phyloP scores from a whole-genome alignment of 2,113 vertebrate species.

The Meriones unguiculatus region DNA sequence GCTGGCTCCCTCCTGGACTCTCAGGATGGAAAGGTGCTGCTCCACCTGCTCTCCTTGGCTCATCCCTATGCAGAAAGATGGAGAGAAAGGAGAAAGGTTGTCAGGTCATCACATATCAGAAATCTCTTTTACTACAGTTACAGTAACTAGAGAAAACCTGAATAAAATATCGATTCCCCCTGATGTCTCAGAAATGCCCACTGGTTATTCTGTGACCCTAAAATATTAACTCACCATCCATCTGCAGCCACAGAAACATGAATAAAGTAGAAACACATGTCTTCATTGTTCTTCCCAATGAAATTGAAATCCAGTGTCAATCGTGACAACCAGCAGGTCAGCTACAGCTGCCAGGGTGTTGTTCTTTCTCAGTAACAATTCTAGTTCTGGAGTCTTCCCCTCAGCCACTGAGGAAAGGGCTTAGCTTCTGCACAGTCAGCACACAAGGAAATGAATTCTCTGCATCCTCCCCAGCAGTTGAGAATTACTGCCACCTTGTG shows the following conservation, averaged over 20 bases:
- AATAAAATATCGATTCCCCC: background rate
- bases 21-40: background rate
- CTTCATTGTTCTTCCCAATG: slow-evolving; percentile 3
- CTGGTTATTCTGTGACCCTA: background rate
- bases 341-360: too few relatives aligned
- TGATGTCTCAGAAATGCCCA: background rate
- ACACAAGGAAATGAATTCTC: too few relatives aligned
- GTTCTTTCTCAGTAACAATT: too few relatives aligned
- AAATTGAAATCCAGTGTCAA: background rate
- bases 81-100: background rate
- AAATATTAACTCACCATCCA: slow-evolving; percentile 57
- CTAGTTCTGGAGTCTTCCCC: too few relatives aligned
- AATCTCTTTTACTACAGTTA: background rate
- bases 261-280: background rate
- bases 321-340: too few relatives aligned
- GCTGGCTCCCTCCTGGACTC: background rate
- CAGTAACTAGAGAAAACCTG: background rate
- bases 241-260: background rate
- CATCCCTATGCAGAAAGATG: background rate
- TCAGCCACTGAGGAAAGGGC: too few relatives aligned
- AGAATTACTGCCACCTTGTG: too few relatives aligned
- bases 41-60: background rate
- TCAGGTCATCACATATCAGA: background rate
- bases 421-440: too few relatives aligned
- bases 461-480: too few relatives aligned